A percentile compares a stretch with the other conserved stretches of the same genome.
phyloP scores from a whole-genome alignment of 2,888 invertebrate genomes.

The Drosophila engyochracea region DNA sequence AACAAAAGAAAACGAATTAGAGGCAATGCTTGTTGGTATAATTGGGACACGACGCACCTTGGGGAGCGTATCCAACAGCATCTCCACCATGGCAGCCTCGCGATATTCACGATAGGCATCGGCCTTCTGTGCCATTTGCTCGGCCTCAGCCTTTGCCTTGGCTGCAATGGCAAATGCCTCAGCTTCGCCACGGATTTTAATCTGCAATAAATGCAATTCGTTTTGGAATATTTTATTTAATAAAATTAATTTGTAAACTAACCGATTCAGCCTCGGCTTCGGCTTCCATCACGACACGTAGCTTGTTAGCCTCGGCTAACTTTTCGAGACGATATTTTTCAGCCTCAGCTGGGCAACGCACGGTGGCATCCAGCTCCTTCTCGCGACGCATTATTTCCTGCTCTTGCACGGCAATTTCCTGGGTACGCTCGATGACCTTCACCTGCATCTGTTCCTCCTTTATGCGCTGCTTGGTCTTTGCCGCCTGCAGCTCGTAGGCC shows the following conservation, averaged over 20 bases:
- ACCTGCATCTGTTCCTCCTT: slow-evolving; percentile 99
- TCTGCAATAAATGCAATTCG: slow-evolving; percentile 66
- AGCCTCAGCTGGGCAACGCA: slow-evolving; percentile 97
- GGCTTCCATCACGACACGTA: slow-evolving; percentile 96
- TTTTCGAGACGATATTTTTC: slow-evolving; percentile 96
- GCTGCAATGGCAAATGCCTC: slow-evolving; percentile 97
- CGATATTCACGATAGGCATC: slow-evolving; percentile 99
- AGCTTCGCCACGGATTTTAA: slow-evolving; percentile 93
- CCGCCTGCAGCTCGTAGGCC: slow-evolving; percentile 97
- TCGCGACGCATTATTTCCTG: slow-evolving; percentile 97
- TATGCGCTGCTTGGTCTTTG: slow-evolving; percentile 97
- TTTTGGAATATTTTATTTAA: not conserved
- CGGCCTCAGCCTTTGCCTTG: slow-evolving; percentile 97
- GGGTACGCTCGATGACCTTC: slow-evolving; percentile 94
- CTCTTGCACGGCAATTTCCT: slow-evolving; percentile 97
- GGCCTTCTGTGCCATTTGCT: slow-evolving; percentile 98
- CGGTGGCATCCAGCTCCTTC: slow-evolving; percentile 96
- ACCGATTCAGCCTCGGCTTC: slow-evolving; percentile 97
- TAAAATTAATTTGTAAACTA: slow-evolving; percentile 58
- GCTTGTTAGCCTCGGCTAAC: slow-evolving; percentile 96
- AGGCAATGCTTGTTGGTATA: not conserved
- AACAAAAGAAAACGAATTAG: slow-evolving; percentile 1
- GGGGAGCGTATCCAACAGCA: slow-evolving; percentile 97
- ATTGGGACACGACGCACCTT: slow-evolving; percentile 88
- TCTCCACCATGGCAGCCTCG: slow-evolving; percentile 97